phyloP scores from a whole-genome alignment of 2,888 invertebrate genomes.

The Drosophila vallismaia region DNA sequence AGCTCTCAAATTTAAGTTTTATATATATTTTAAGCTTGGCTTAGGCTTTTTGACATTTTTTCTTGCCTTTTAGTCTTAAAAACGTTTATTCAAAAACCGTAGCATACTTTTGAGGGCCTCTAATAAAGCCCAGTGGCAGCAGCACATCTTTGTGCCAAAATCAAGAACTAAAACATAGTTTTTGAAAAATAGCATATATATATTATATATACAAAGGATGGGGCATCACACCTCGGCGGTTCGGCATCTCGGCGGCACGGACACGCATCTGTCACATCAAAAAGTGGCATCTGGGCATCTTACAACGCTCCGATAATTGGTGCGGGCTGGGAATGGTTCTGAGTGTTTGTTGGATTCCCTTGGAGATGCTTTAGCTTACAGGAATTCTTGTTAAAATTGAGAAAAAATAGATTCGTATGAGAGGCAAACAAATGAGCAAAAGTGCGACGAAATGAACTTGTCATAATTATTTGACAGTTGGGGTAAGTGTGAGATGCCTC shows the following conservation, averaged over 20 bases:
- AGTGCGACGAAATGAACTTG: slow-evolving; percentile 80
- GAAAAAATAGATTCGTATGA: slow-evolving; percentile 29
- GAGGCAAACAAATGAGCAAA: slow-evolving; percentile 73
- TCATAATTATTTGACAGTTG: slow-evolving; percentile 82
- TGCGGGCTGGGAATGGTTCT: slow-evolving; percentile 26
- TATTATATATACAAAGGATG: slow-evolving; percentile 5
- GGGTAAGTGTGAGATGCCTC: slow-evolving; percentile 48
- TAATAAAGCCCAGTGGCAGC: neutral
- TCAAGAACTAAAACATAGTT: neutral
- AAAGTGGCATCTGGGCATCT: slow-evolving; percentile 63
- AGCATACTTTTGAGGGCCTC: slow-evolving; percentile 19
- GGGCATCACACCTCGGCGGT: slow-evolving; percentile 29
- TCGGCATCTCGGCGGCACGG: slow-evolving; percentile 35
- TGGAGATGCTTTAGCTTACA: slow-evolving; percentile 56
- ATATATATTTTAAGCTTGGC: too few species aligned
- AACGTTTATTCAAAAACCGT: neutral
- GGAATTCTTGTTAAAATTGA: slow-evolving; percentile 65
- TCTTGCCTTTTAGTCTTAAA: too few species aligned
- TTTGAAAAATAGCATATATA: slow-evolving; percentile 16
- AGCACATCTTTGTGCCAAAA: neutral
- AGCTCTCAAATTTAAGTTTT: too few species aligned
- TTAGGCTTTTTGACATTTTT: too few species aligned
- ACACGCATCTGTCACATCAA: slow-evolving; percentile 75
- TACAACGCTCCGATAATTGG: slow-evolving; percentile 79
- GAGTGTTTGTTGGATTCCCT: slow-evolving; percentile 1